phyloP scores from a whole-genome alignment of 2,113 vertebrate genomes.

The Pimephales promelas region DNA sequence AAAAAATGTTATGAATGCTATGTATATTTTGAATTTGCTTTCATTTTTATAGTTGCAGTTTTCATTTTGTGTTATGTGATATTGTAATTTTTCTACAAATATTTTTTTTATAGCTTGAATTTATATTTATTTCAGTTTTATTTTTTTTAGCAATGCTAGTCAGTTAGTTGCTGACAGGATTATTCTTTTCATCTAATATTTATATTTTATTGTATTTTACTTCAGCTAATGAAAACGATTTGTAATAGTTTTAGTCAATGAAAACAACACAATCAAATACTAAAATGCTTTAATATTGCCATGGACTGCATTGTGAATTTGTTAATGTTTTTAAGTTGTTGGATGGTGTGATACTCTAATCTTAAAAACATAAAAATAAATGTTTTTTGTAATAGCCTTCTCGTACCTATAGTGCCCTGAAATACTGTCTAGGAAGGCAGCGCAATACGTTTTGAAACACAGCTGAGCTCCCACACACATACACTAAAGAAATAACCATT shows the following conservation, averaged over 20 bases:
- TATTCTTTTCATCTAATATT: not conserved
- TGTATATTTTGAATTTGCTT: not conserved
- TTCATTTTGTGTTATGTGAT: too few species aligned
- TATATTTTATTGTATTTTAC: not conserved
- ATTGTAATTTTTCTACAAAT: not conserved
- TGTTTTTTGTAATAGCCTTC: not conserved
- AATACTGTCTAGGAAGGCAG: conserved; percentile 13
- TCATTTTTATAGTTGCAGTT: not conserved
- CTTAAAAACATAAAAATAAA: not conserved
- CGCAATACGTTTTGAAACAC: conserved; percentile 11
- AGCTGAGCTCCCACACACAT: conserved; percentile 4
- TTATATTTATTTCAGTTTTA: not conserved
- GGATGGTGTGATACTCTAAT: not conserved
- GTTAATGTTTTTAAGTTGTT: not conserved
- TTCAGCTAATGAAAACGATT: not conserved
- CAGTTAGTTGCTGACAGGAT: not conserved
- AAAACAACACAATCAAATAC: not conserved
- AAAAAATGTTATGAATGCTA: too few species aligned
- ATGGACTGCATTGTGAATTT: not conserved
- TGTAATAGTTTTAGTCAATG: not conserved
- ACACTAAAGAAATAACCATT: conserved; percentile 22
- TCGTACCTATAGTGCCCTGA: not conserved
- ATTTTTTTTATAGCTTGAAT: not conserved
- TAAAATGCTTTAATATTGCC: not conserved
- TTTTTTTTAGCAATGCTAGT: not conserved